A percentile compares a stretch with the other conserved stretches of the same genome.
Conservation (phyloP, 2,888 invertebrate species). For the Ditylenchus weischeri region DNA sequence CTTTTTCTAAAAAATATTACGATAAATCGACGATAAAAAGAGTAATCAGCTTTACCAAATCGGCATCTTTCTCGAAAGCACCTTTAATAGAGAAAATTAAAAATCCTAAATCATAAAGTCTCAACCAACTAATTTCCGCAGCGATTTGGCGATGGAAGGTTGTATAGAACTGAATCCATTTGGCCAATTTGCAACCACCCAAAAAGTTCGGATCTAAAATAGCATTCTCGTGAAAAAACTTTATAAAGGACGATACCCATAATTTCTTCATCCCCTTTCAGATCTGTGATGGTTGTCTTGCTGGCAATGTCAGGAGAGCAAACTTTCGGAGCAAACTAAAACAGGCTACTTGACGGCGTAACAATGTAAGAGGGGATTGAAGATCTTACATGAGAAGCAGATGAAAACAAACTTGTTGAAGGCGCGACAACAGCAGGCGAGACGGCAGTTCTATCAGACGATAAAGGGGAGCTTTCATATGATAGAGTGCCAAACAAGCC, state of each 20-base stretch:
- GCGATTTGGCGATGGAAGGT: neutral
- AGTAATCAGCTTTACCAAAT: neutral
- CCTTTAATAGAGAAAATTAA: too few relatives aligned
- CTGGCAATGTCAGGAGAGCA: neutral
- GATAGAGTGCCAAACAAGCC: too few relatives aligned
- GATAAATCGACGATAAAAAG: neutral
- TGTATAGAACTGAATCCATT: conserved; percentile 4
- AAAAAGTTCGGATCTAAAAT: neutral
- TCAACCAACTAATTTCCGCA: neutral
- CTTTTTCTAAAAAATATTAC: conserved; percentile 1
- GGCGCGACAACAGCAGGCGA: too few relatives aligned
- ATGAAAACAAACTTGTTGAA: neutral
- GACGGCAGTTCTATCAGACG: too few relatives aligned
- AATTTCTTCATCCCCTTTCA: neutral
- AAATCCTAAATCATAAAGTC: too few relatives aligned
- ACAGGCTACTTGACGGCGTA: neutral
- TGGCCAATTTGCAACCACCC: neutral
- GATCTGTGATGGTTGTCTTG: neutral
- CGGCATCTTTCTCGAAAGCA: neutral
- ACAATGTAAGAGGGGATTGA: too few relatives aligned
- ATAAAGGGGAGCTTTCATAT: too few relatives aligned
- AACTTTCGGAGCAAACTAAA: neutral
- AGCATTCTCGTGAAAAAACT: neutral
- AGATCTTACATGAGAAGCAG: too few relatives aligned
- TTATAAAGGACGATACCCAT: neutral